Conservation (phyloP, 2,113 vertebrate genomes). For the Eudorcas thomsonii region DNA sequence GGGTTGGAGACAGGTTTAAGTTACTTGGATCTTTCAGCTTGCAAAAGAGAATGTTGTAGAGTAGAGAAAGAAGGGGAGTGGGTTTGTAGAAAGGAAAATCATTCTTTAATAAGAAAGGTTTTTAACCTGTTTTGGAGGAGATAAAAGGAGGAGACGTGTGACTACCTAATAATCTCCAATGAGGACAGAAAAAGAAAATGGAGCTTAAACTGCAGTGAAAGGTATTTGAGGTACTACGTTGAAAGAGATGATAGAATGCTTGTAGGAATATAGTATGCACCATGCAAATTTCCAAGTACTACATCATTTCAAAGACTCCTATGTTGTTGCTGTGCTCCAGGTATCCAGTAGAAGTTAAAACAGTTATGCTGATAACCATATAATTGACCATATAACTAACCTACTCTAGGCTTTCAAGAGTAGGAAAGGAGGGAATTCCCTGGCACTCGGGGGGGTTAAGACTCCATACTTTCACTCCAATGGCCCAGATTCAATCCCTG, state of each 20-base stretch:
- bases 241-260: neutral
- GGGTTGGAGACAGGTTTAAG: neutral
- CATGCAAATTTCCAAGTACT: neutral
- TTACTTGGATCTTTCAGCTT: neutral
- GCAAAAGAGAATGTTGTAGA: neutral
- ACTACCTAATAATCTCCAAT: neutral
- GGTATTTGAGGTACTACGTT: neutral
- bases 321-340: neutral
- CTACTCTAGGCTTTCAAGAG: neutral
- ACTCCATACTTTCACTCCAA: neutral
- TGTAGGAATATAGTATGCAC: neutral
- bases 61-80: neutral
- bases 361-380: neutral
- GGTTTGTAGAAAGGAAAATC: neutral
- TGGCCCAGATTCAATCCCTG: neutral
- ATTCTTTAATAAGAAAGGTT: constrained; percentile 15
- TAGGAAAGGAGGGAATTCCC: neutral
- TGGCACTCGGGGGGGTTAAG: neutral
- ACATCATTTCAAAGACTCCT: constrained; percentile 12
- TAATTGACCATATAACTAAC: neutral
- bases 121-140: neutral
- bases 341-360: neutral
- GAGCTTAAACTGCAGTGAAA: neutral
- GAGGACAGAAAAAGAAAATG: neutral
- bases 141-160: neutral